Base-by-base conservation (phyloP, 2,113 vertebrate species). In the Ceyx cyanopectus region DNA sequence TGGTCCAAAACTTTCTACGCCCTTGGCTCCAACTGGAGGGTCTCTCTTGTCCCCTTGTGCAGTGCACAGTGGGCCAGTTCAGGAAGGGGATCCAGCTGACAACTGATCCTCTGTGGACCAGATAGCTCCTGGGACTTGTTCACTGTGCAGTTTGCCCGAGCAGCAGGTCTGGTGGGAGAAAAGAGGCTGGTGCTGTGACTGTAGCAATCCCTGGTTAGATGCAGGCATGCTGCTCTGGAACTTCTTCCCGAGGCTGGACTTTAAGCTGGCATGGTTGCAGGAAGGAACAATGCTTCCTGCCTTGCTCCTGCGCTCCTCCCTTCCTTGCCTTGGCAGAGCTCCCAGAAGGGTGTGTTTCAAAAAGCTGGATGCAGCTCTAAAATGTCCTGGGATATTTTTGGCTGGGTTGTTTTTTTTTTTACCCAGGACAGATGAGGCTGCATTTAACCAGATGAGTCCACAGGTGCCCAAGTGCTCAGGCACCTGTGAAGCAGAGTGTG, bases 391-490 rank as follows among this genome's bases (percentile, higher is more conserved):
- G 14, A 1, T 19, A 32, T 75, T 80, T 81, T 60, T 41, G 16
- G 8, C 19, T 40, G 21, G 15, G 7, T 73, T 69, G 7, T 65
- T 69, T 5, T 54, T 40, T 78, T 69, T 77, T 68, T 81, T 43
- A 34, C 16, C 12, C 12, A 10, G 15, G 4, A 7, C 62, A 20
- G 10, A 37, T 78, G 63, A 73, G 58, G 8, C 46, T 86, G 22
- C 13, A 2, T 30, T 70, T 81, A n/a, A 0, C 10, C 37, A n/a
- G 40, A 29, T 77, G 51, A 46, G 5, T 58, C 6, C 0, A 0
- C 40, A 85, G 57, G n/a, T 80, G 23, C 20, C 9, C 8, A 16
- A 30, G 21, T 30, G 43, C 24, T 87, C 0, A 0, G 66, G 30
- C 15, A 41, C 74, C 32, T 72, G 57, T 0, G 4, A 79, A 65